phyloP scores from a whole-genome alignment of 2,797 vertebrate genomes.

The Hemibagrus guttatus region DNA sequence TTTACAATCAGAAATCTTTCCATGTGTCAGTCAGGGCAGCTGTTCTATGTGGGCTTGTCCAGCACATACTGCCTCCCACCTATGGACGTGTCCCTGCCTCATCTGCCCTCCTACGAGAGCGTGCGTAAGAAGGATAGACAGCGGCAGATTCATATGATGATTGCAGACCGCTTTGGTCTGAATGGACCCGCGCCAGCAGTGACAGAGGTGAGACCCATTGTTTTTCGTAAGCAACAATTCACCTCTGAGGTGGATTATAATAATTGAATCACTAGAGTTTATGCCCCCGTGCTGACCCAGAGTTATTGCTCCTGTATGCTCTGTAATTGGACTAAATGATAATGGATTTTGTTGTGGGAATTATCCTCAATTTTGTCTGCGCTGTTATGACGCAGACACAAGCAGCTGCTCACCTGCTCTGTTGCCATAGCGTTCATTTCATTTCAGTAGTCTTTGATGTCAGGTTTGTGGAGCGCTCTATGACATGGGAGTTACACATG shows the following conservation, averaged over 20 bases:
- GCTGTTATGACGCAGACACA: slow-evolving; percentile 25
- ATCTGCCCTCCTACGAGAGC: slow-evolving; percentile 80
- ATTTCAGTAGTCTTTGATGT: slow-evolving; percentile 63
- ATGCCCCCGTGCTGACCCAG: neutral
- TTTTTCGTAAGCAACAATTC: neutral
- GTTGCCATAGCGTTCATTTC: slow-evolving; percentile 49
- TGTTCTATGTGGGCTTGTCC: slow-evolving; percentile 78
- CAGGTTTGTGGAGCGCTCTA: slow-evolving; percentile 63
- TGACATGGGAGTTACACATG: slow-evolving; percentile 62
- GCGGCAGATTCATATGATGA: slow-evolving; percentile 85
- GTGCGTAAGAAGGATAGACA: slow-evolving; percentile 83
- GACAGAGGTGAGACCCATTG: slow-evolving; percentile 65
- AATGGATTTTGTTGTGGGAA: slow-evolving; percentile 25
- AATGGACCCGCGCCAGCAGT: slow-evolving; percentile 64
- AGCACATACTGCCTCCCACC: slow-evolving; percentile 76
- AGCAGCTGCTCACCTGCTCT: slow-evolving; percentile 23
- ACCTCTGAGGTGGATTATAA: neutral
- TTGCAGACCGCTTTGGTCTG: slow-evolving; percentile 79
- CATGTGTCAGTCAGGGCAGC: slow-evolving; percentile 68
- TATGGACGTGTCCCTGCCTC: slow-evolving; percentile 72
- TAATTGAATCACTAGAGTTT: slow-evolving; percentile 19
- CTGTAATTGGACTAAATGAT: slow-evolving; percentile 33
- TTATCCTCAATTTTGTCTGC: slow-evolving; percentile 24
- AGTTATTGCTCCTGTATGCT: slow-evolving; percentile 17
- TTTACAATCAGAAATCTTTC: slow-evolving; percentile 3